A percentile compares a stretch with the other conserved stretches of the same genome.
Evolutionary conservation across 2,113 vertebrate genomes (phyloP).

Genomic region (Pungitius pungitius): DNA sequence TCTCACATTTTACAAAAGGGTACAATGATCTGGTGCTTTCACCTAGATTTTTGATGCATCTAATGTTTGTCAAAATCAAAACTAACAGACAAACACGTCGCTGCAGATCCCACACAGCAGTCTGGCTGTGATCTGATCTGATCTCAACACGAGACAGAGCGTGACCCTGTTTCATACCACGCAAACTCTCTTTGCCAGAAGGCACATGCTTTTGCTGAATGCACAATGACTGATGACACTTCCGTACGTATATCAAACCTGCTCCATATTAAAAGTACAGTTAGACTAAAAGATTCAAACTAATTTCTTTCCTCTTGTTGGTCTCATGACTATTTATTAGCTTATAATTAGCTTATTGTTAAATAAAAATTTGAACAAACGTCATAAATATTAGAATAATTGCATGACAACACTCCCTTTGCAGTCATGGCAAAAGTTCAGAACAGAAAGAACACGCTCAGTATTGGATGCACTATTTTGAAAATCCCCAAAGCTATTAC

Average conservation of each 20-base stretch:
- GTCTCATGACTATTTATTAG: background rate
- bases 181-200: background rate
- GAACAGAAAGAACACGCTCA: conserved; percentile 35
- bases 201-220: background rate
- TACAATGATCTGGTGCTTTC: conserved; percentile 8
- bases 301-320: background rate
- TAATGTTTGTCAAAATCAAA: background rate
- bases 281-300: background rate
- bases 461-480: conserved; percentile 39
- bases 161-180: background rate
- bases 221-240: background rate
- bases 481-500: conserved; percentile 63
- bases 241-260: background rate
- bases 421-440: conserved; percentile 16
- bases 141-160: background rate
- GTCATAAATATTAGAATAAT: background rate
- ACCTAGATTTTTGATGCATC: background rate
- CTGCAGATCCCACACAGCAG: background rate
- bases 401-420: conserved; percentile 16
- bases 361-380: conserved; percentile 5
- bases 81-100: background rate
- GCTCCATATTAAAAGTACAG: background rate
- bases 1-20: background rate
- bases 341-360: conserved; percentile 1
- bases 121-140: background rate